Evolutionary conservation across 2,888 invertebrate genomes (phyloP).

Genomic region (Barypeithes pellucidus): DNA sequence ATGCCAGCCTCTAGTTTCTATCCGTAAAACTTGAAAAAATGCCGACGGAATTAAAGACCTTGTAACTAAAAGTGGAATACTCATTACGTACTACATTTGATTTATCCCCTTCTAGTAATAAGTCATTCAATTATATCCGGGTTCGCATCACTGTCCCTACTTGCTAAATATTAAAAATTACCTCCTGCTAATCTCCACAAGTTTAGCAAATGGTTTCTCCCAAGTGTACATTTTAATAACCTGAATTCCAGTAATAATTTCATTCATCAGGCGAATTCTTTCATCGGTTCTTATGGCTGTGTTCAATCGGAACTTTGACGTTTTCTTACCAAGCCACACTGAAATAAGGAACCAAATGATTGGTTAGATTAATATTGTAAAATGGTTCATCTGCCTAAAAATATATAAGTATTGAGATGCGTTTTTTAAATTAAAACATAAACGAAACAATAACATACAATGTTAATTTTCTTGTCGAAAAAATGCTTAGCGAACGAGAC

Average conservation of each 20-base stretch:
- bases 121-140: no score
- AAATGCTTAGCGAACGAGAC: no score
- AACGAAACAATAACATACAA: no score
- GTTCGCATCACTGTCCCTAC: no score
- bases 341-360: slow-evolving; percentile 52
- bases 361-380: slow-evolving; percentile 22
- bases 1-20: no score
- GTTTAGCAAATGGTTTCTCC: slow-evolving; percentile 89
- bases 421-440: no score
- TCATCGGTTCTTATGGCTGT: slow-evolving; percentile 88
- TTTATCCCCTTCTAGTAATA: no score
- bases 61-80: no score
- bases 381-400: slow-evolving; percentile 7
- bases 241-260: slow-evolving; percentile 89
- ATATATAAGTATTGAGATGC: not conserved
- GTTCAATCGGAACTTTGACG: slow-evolving; percentile 81
- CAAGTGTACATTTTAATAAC: slow-evolving; percentile 98
- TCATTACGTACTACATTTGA: no score
- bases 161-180: slow-evolving; percentile 64
- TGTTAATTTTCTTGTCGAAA: no score
- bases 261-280: slow-evolving; percentile 90
- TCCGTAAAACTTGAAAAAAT: no score
- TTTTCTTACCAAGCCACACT: slow-evolving; percentile 78
- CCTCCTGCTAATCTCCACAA: slow-evolving; percentile 79
- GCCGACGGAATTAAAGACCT: no score